Evolutionary conservation across 2,888 invertebrate genomes (phyloP).

Genomic region (Mellilla xanthometata): DNA sequence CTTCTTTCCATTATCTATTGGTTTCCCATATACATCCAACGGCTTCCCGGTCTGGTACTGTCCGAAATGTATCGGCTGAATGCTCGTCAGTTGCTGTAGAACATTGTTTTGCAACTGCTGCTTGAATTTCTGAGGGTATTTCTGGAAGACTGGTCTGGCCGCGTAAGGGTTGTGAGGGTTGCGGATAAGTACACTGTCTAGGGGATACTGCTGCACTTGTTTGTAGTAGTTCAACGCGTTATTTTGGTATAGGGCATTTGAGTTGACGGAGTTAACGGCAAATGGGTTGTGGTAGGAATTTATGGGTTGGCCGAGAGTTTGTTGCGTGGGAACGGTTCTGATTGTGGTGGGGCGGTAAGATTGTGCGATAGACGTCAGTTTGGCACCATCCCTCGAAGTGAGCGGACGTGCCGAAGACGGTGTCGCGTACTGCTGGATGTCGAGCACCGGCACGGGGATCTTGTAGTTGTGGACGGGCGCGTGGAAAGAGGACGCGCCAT

Average conservation of each 20-base stretch:
- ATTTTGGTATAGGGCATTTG: constrained; percentile 40
- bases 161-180: constrained; percentile 68
- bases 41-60: constrained; percentile 64
- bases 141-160: constrained; percentile 59
- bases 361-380: constrained; percentile 74
- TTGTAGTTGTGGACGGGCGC: constrained; percentile 57
- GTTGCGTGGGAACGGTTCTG: constrained; percentile 53
- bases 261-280: constrained; percentile 45
- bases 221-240: constrained; percentile 65
- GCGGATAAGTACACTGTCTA: constrained; percentile 62
- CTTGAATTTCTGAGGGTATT: constrained; percentile 64
- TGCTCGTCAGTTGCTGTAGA: constrained; percentile 62
- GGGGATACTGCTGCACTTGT: constrained; percentile 66
- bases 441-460: constrained; percentile 58
- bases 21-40: constrained; percentile 59
- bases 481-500: constrained; percentile 61
- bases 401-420: constrained; percentile 65
- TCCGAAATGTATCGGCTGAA: constrained; percentile 67
- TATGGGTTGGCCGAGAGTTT: constrained; percentile 66
- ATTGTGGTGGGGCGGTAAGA: constrained; percentile 73
- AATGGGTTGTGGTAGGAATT: constrained; percentile 75
- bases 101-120: constrained; percentile 58
- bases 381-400: constrained; percentile 62
- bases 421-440: constrained; percentile 45
- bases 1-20: constrained; percentile 55